Percentiles rank a stretch among this genome's conserved stretches.
Conservation (phyloP, 2,888 invertebrate genomes). For the Lottia scabra region DNA sequence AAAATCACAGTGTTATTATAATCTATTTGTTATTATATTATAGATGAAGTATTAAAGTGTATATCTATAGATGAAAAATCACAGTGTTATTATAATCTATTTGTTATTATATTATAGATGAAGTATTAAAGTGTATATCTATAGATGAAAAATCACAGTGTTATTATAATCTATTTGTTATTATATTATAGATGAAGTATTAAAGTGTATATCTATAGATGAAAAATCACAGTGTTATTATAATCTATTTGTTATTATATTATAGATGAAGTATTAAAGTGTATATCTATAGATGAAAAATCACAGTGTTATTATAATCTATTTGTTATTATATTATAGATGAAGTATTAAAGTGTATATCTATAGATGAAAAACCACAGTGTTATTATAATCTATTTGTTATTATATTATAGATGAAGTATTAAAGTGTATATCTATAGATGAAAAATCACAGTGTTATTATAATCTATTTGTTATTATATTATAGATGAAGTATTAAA, state of each 20-base stretch:
- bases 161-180: constrained; percentile 6
- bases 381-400: neutral
- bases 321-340: constrained; percentile 53
- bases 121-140: constrained; percentile 67
- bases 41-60: constrained; percentile 68
- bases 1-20: constrained; percentile 31
- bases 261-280: constrained; percentile 68
- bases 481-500: constrained; percentile 66
- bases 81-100: constrained; percentile 14
- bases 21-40: constrained; percentile 15
- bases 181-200: constrained; percentile 66
- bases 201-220: constrained; percentile 66
- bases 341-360: constrained; percentile 67
- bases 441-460: constrained; percentile 39
- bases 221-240: constrained; percentile 38
- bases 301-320: constrained; percentile 22
- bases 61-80: constrained; percentile 62
- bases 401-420: constrained; percentile 65
- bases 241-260: too few species aligned
- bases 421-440: constrained; percentile 66
- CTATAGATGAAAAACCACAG: constrained; percentile 54
- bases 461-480: constrained; percentile 14
- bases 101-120: constrained; percentile 56
- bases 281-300: constrained; percentile 62
- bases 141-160: constrained; percentile 51